A percentile compares a stretch with the other conserved stretches of the same genome.
Evolutionary conservation across 2,797 vertebrate species (phyloP).

Genomic region (Psittacula echo): DNA sequence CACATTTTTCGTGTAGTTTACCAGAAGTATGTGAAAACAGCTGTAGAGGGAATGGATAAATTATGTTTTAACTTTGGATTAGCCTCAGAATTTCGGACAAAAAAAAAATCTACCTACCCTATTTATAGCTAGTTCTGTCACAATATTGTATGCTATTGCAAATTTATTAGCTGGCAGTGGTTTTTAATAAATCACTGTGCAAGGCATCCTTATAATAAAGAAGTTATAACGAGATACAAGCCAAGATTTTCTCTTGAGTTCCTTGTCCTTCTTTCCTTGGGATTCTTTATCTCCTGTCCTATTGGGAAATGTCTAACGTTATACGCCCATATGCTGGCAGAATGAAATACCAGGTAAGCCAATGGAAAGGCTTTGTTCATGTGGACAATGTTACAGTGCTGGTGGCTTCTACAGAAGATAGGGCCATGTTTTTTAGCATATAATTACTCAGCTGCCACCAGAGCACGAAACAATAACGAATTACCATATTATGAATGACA

Average conservation of each 20-base stretch:
- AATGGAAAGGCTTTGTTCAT: constrained; percentile 8
- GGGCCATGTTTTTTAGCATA: background rate
- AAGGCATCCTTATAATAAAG: background rate
- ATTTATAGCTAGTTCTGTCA: constrained; percentile 43
- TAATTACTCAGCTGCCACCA: background rate
- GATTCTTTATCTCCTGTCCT: background rate
- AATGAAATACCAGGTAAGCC: background rate
- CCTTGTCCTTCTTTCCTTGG: background rate
- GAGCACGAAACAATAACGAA: background rate
- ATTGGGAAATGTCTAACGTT: background rate
- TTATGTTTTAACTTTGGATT: constrained; percentile 42
- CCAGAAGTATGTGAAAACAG: constrained; percentile 40
- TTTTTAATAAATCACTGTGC: background rate
- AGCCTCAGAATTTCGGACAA: constrained; percentile 26
- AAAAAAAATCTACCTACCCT: constrained; percentile 17
- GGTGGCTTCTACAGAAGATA: constrained; percentile 5
- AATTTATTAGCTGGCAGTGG: constrained; percentile 41
- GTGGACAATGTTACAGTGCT: background rate
- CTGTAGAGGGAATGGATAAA: constrained; percentile 25
- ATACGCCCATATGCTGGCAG: background rate
- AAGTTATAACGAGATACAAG: background rate
- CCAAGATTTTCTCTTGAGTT: background rate
- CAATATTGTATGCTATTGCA: background rate
- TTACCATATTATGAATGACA: background rate
- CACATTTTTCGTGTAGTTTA: constrained; percentile 16